Percentiles rank a stretch among this genome's conserved stretches.
phyloP scores from a whole-genome alignment of 1,140 invertebrate species.

The Tribolium madens region DNA sequence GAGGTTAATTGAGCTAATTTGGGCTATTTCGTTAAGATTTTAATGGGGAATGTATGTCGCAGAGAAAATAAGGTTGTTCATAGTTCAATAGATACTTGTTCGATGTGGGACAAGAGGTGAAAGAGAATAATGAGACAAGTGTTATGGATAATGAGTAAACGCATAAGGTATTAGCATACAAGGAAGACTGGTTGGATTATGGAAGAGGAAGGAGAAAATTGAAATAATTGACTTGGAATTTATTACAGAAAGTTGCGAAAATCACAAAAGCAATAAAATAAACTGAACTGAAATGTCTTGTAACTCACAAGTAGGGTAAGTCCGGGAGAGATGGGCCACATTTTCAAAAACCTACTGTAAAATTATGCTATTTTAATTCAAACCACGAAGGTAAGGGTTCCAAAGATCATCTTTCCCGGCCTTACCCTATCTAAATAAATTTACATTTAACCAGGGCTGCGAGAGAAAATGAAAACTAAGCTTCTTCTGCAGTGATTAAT shows the following conservation, averaged over 20 bases:
- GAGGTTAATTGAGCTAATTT: slow-evolving; percentile 33
- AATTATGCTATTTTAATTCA: no score
- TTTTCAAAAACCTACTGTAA: no score
- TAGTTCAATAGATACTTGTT: background rate
- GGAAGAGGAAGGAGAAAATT: background rate
- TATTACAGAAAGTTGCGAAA: background rate
- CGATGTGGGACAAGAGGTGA: background rate
- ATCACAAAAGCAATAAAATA: no score
- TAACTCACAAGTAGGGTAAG: no score
- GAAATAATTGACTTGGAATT: background rate
- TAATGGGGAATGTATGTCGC: background rate
- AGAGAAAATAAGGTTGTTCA: background rate
- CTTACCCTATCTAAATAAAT: no score
- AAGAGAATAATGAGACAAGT: background rate
- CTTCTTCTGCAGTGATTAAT: no score
- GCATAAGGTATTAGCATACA: background rate
- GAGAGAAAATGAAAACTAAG: no score
- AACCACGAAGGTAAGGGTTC: no score
- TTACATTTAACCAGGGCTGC: no score
- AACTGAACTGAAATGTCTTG: no score
- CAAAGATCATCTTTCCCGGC: no score
- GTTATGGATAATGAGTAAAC: background rate
- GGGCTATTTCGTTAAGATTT: background rate
- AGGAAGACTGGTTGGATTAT: background rate
- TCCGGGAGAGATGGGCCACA: no score